Conservation (phyloP, 2,888 invertebrate genomes). For the Tricholauxania praeusta region DNA sequence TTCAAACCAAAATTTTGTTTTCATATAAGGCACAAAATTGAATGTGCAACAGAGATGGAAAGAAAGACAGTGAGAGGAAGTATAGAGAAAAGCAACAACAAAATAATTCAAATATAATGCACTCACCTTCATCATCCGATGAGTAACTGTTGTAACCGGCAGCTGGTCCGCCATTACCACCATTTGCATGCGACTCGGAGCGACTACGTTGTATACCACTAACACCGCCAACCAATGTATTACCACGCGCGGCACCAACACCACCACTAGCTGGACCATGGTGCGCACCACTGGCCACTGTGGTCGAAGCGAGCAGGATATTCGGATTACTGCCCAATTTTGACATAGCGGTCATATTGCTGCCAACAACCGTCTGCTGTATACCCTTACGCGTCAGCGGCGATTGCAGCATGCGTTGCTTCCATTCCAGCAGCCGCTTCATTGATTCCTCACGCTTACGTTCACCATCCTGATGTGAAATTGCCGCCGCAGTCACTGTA, state of each 20-base stretch:
- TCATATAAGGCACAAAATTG: neutral
- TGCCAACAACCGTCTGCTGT: slow-evolving; percentile 61
- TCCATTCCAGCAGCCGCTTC: slow-evolving; percentile 91
- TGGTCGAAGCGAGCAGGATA: slow-evolving; percentile 60
- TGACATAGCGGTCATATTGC: slow-evolving; percentile 67
- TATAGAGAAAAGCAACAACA: slow-evolving; percentile 11
- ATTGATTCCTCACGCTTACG: slow-evolving; percentile 91
- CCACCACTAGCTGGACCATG: slow-evolving; percentile 46
- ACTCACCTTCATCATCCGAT: slow-evolving; percentile 92
- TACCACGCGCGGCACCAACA: slow-evolving; percentile 32
- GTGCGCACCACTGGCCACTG: slow-evolving; percentile 59
- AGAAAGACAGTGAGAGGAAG: neutral
- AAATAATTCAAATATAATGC: slow-evolving; percentile 24
- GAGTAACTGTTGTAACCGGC: slow-evolving; percentile 84
- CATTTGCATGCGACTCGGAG: slow-evolving; percentile 70
- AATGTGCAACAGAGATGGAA: neutral
- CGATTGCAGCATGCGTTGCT: slow-evolving; percentile 91
- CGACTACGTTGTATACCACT: slow-evolving; percentile 67
- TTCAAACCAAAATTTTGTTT: no score
- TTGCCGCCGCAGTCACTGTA: slow-evolving; percentile 46
- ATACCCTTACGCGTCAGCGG: slow-evolving; percentile 85
- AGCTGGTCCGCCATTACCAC: slow-evolving; percentile 54
- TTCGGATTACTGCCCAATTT: slow-evolving; percentile 67
- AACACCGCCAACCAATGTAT: slow-evolving; percentile 48
- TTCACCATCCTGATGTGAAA: slow-evolving; percentile 73